A percentile compares a stretch with the other conserved stretches of the same genome.
phyloP scores from a whole-genome alignment of 2,113 vertebrate genomes.

The Laticauda colubrina region DNA sequence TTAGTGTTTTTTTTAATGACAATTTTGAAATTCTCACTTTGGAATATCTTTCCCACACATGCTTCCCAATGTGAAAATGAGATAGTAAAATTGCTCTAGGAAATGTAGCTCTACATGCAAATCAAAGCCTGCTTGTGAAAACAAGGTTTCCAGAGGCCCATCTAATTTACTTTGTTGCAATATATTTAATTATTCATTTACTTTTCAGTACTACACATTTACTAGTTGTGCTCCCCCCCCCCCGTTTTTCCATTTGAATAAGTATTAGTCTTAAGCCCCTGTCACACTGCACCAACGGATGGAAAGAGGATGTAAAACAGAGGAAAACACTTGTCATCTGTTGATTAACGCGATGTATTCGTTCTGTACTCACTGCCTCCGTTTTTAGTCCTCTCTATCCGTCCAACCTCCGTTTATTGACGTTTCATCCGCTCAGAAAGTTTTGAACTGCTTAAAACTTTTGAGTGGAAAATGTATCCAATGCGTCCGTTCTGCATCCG shows the following conservation, averaged over 20 bases:
- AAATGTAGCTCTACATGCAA: slow-evolving; percentile 45
- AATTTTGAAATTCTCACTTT: neutral
- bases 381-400: no score
- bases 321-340: no score
- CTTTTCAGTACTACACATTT: neutral
- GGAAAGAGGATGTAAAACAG: no score
- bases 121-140: slow-evolving; percentile 38
- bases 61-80: slow-evolving; percentile 4
- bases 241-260: neutral
- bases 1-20: neutral
- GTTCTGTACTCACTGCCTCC: no score
- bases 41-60: neutral
- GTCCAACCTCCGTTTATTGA: no score
- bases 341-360: no score
- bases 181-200: neutral
- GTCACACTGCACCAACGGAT: no score
- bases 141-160: slow-evolving; percentile 37
- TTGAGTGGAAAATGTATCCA: no score
- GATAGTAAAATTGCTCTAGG: neutral
- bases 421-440: no score
- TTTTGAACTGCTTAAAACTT: no score
- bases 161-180: slow-evolving; percentile 7
- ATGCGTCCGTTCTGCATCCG: no score
- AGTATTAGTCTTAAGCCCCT: neutral
- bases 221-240: neutral